phyloP scores from a whole-genome alignment of 2,888 invertebrate genomes.

The Cosmia pyralina region DNA sequence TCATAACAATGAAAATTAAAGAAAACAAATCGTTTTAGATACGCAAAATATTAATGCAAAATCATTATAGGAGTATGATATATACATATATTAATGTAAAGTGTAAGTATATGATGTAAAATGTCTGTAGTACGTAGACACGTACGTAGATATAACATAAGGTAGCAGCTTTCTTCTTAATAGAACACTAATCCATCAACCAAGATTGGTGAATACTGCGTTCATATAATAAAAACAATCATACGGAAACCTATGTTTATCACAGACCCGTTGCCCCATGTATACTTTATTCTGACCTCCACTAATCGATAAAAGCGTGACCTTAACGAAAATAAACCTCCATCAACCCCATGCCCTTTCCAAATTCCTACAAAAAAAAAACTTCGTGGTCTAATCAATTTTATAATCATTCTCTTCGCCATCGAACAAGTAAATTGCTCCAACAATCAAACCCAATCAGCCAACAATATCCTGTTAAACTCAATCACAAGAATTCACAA shows the following conservation, averaged over 20 bases:
- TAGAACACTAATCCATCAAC: background rate
- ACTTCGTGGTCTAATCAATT: constrained; percentile 49
- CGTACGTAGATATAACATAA: too few species aligned
- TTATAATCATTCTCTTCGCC: constrained; percentile 44
- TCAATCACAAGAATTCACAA: constrained; percentile 51
- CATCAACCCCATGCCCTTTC: constrained; percentile 9
- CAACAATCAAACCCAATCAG: constrained; percentile 46
- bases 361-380: constrained; percentile 48
- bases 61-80: too few species aligned
- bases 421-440: constrained; percentile 37
- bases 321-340: constrained; percentile 38
- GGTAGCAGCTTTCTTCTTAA: background rate
- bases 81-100: too few species aligned
- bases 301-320: constrained; percentile 25
- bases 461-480: constrained; percentile 51
- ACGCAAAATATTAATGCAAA: too few species aligned
- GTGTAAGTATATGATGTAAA: too few species aligned
- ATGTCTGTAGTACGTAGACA: too few species aligned
- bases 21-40: too few species aligned
- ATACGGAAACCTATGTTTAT: background rate
- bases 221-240: background rate
- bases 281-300: constrained; percentile 1
- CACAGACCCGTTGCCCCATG: background rate
- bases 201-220: background rate
- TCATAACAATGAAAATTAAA: too few species aligned